Evolutionary conservation across 2,797 vertebrate species (phyloP).

Genomic region (Clarias laeviceps): DNA sequence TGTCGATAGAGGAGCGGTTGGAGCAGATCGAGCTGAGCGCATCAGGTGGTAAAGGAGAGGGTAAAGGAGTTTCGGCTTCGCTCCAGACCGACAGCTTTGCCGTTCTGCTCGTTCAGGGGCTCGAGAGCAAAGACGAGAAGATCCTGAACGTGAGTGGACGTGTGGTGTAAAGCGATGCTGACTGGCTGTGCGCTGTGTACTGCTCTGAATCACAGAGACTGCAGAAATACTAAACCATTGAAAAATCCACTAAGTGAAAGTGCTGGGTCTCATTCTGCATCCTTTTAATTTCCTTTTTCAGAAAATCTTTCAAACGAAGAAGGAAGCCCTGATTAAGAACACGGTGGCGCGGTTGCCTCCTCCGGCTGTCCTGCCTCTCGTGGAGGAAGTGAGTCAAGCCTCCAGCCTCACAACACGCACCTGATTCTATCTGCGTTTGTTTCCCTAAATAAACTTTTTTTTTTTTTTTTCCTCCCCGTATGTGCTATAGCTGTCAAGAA

Average conservation of each 20-base stretch:
- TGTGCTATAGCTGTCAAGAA: conserved; percentile 82
- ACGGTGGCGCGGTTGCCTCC: conserved; percentile 92
- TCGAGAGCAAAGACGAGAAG: conserved; percentile 88
- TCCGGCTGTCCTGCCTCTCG: conserved; percentile 85
- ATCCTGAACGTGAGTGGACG: conserved; percentile 87
- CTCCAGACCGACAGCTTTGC: conserved; percentile 88
- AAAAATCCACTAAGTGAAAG: background rate
- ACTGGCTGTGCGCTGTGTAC: too few species aligned
- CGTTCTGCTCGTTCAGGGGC: conserved; percentile 89
- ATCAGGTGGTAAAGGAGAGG: conserved; percentile 67
- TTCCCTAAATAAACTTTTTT: background rate
- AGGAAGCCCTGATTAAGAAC: conserved; percentile 87
- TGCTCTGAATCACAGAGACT: too few species aligned
- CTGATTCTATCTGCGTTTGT: background rate
- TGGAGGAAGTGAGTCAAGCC: conserved; percentile 82
- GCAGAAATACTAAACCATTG: background rate
- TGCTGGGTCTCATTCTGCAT: background rate
- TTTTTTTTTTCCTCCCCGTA: too few species aligned
- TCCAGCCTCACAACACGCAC: background rate
- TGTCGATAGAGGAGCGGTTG: conserved; percentile 89
- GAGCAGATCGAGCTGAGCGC: conserved; percentile 84
- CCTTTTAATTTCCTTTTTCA: conserved; percentile 62
- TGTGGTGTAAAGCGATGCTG: background rate
- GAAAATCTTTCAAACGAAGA: conserved; percentile 94
- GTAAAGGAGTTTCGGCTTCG: conserved; percentile 72